Evolutionary conservation across 1,140 invertebrate genomes (phyloP).

Genomic region (Sweltsa coloradensis): DNA sequence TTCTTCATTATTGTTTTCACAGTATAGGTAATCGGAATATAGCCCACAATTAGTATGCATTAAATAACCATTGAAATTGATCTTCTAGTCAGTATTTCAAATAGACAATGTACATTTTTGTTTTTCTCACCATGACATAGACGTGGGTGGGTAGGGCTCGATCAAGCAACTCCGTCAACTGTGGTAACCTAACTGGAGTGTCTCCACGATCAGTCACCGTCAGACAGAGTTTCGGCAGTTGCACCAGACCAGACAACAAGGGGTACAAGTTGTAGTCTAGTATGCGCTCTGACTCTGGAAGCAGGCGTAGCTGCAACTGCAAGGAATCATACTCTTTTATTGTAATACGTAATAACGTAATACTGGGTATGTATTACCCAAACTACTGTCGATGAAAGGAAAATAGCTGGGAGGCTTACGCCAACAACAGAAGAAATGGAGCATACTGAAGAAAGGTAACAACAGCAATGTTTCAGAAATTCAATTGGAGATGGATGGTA

Average conservation of each 20-base stretch:
- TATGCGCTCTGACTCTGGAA: conserved; percentile 44
- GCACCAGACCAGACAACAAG: conserved; percentile 52
- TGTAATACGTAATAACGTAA: neutral
- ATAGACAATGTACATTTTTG: neutral
- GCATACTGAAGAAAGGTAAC: too few relatives aligned
- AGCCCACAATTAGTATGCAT: too few relatives aligned
- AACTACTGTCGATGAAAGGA: neutral
- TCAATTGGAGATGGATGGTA: too few relatives aligned
- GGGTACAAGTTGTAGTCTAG: conserved; percentile 62
- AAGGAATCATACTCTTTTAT: conserved; percentile 24
- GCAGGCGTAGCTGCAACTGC: conserved; percentile 47
- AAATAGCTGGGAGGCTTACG: too few relatives aligned
- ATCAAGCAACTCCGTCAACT: conserved; percentile 37
- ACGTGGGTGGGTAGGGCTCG: conserved; percentile 42
- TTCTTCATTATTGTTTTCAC: too few relatives aligned
- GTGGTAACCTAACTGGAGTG: conserved; percentile 25
- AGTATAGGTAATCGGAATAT: too few relatives aligned
- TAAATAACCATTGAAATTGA: too few relatives aligned
- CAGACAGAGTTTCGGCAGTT: conserved; percentile 50
- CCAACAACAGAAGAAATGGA: too few relatives aligned
- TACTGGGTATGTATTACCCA: neutral
- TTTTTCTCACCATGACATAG: conserved; percentile 40
- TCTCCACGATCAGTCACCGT: conserved; percentile 34
- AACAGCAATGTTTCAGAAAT: too few relatives aligned
- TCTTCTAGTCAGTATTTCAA: too few relatives aligned